Conservation (phyloP, 2,888 invertebrate genomes). For the Lithophane socia region DNA sequence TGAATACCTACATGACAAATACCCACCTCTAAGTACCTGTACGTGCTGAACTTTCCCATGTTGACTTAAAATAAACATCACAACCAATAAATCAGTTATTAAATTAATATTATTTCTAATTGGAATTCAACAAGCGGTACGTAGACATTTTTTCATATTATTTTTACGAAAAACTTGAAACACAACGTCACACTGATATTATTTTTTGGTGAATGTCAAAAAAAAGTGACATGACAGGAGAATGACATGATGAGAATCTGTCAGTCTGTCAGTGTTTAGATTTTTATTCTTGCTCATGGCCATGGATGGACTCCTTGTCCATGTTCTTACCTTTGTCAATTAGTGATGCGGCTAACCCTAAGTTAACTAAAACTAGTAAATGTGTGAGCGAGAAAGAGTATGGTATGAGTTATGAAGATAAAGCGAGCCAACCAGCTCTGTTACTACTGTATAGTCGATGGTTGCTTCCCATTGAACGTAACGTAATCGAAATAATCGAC, state of each 20-base stretch:
- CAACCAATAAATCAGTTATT: slow-evolving; percentile 72
- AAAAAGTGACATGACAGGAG: background rate
- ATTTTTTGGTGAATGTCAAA: slow-evolving; percentile 37
- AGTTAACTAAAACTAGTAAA: slow-evolving; percentile 4
- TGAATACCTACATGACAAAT: slow-evolving; percentile 19
- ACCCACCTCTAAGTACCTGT: slow-evolving; percentile 89
- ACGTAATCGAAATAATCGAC: slow-evolving; percentile 18
- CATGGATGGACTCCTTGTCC: too few species aligned
- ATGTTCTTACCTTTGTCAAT: background rate
- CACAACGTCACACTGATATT: slow-evolving; percentile 22
- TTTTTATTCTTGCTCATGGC: too few species aligned
- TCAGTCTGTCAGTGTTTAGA: background rate
- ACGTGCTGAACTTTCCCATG: slow-evolving; percentile 90
- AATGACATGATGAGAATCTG: slow-evolving; percentile 17
- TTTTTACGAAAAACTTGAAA: slow-evolving; percentile 14
- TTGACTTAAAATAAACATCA: slow-evolving; percentile 84
- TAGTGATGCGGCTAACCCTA: slow-evolving; percentile 1
- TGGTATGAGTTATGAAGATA: background rate
- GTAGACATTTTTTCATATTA: slow-evolving; percentile 45
- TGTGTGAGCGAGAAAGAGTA: slow-evolving; percentile 10
- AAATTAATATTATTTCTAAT: slow-evolving; percentile 39
- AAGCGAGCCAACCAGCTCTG: background rate
- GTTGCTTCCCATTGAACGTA: background rate
- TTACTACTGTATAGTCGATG: background rate
- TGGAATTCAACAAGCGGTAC: slow-evolving; percentile 32